A percentile compares a stretch with the other conserved stretches of the same genome.
phyloP scores from a whole-genome alignment of 2,888 invertebrate genomes.

The Metacarcinus magister region DNA sequence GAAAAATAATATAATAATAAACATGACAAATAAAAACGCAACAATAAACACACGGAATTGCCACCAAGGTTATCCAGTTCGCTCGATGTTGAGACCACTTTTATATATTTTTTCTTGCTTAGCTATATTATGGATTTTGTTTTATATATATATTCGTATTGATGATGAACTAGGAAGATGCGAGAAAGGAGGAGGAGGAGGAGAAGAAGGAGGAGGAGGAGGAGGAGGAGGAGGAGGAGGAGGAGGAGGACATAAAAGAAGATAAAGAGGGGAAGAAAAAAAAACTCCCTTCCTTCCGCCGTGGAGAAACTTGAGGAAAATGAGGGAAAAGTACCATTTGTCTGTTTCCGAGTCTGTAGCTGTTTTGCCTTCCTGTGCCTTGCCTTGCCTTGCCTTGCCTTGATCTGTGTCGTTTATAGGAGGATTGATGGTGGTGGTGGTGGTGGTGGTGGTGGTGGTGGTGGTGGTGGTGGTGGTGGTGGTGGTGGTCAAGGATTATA shows the following conservation, averaged over 20 bases:
- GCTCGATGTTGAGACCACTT: not conserved
- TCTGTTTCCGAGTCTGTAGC: not conserved
- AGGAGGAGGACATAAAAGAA: not conserved
- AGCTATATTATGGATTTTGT: not conserved
- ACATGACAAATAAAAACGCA: not conserved
- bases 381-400: not conserved
- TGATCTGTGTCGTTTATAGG: not conserved
- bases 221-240: not conserved
- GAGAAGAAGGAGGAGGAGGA: not conserved
- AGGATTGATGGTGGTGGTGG: not conserved
- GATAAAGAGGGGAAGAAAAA: not conserved
- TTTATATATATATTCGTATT: not conserved
- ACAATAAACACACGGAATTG: slow-evolving; percentile 9
- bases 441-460: not conserved
- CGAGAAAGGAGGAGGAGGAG: slow-evolving; percentile 30
- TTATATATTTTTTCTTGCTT: not conserved
- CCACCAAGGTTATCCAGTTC: not conserved
- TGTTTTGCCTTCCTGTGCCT: not conserved
- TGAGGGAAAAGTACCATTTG: not conserved
- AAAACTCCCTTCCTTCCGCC: not conserved
- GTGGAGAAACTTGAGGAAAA: not conserved
- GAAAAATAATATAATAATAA: not conserved
- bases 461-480: no score
- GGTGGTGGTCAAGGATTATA: not conserved
- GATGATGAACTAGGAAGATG: not conserved